phyloP scores from a whole-genome alignment of 35 echinoderm and acorn worm species.

The Apostichopus californicus region DNA sequence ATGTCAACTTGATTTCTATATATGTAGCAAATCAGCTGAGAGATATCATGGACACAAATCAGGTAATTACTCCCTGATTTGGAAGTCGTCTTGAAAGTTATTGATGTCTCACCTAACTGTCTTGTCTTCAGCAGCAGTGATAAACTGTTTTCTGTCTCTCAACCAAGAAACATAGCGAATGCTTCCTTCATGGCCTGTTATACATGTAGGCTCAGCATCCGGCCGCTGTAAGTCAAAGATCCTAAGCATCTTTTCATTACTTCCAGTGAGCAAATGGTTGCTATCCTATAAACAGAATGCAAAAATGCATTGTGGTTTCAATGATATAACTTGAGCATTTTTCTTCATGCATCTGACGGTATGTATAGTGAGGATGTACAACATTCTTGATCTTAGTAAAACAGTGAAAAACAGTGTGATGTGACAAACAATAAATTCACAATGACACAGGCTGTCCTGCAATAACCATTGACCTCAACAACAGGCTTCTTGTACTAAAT shows the following conservation, averaged over 20 bases:
- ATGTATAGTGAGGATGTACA: no score
- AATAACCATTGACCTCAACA: no score
- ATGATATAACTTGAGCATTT: no score
- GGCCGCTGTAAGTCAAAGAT: slow-evolving; percentile 87
- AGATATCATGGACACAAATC: slow-evolving; percentile 14
- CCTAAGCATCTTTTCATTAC: slow-evolving; percentile 93
- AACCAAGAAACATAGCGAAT: slow-evolving; percentile 74
- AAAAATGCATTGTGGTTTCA: no score
- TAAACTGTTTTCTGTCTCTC: slow-evolving; percentile 62
- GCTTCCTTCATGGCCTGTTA: slow-evolving; percentile 69
- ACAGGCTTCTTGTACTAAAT: no score
- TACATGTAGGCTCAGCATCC: slow-evolving; percentile 64
- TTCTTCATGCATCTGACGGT: no score
- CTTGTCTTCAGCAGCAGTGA: slow-evolving; percentile 91
- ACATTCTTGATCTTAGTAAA: no score
- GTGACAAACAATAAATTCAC: no score
- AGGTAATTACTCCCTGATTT: slow-evolving; percentile 14
- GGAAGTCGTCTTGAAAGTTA: not conserved
- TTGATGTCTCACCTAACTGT: slow-evolving; percentile 72
- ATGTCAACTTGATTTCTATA: not conserved
- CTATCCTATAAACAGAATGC: slow-evolving; percentile 59
- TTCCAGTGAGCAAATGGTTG: slow-evolving; percentile 86
- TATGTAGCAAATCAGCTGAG: not conserved
- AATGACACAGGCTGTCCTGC: no score
- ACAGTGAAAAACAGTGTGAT: no score